phyloP scores from a whole-genome alignment of 2,797 vertebrate species.

The Peromyscus melanophrys region DNA sequence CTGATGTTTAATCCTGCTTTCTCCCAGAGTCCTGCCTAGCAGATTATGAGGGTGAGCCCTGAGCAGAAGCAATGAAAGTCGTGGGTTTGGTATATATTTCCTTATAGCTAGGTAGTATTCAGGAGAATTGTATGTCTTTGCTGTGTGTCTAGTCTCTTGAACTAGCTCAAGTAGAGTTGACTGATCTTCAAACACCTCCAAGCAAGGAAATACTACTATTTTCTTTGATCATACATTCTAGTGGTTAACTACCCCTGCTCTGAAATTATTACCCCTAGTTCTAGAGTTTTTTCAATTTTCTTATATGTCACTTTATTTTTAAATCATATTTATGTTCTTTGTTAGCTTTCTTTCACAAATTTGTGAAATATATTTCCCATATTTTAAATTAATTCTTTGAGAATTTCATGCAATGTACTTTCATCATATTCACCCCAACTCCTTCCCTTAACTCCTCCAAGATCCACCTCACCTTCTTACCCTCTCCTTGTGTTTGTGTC shows the following conservation, averaged over 20 bases:
- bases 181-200: constrained; percentile 54
- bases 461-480: background rate
- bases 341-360: constrained; percentile 57
- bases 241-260: constrained; percentile 52
- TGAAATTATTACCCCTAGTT: constrained; percentile 42
- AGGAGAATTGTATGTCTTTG: constrained; percentile 27
- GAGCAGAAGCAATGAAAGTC: constrained; percentile 27
- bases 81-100: background rate
- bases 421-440: background rate
- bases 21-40: background rate
- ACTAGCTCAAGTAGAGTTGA: constrained; percentile 33
- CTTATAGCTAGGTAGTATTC: constrained; percentile 1
- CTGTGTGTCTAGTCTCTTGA: constrained; percentile 23
- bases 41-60: background rate
- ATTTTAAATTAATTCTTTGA: background rate
- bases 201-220: constrained; percentile 61
- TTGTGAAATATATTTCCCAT: constrained; percentile 16
- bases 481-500: background rate
- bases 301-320: constrained; percentile 3
- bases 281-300: constrained; percentile 9
- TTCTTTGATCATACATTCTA: constrained; percentile 35
- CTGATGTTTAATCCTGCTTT: constrained; percentile 28
- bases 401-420: background rate
- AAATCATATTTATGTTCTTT: background rate
- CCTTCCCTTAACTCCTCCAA: background rate